Base-by-base conservation (phyloP, 2,797 vertebrate species). In the Todus mexicanus region DNA sequence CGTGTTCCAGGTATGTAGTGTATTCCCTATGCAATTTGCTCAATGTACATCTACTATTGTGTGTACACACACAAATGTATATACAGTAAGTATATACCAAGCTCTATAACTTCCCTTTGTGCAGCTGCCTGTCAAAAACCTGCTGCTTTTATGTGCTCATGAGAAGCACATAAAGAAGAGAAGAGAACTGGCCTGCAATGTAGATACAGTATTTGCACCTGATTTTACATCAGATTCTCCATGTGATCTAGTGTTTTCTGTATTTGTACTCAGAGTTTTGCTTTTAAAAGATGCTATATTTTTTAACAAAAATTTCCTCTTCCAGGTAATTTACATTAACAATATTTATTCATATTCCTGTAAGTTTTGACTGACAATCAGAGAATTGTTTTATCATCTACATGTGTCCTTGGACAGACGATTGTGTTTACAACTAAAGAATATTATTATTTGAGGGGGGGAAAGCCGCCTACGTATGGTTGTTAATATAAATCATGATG, bases 61-160 rank as follows among this genome's bases (percentile, higher is more conserved):
- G 29, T 71, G 29, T 57, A 65, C 0, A 5, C 65, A 33, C 27
- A 23, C n/a, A 77, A 54, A 40, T 5, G 5, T 40, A 7, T 54
- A 50, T 78, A 57, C 84, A 77, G 42, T 74, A 77, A 79, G 51
- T 85, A 57, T 51, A 77, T 37, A 72, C 57, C 89, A 48, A 84
- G 64, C 86, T 79, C 3, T 92, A n/a, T 80, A 93, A 94, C 73
- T 92, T 93, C 75, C 25, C 42, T 79, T 63, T 82, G 53, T 94
- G 85, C 63, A 77, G 82, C 45, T 95, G 80, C 77, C 95, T 97
- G 85, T 89, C 70, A 94, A 85, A 84, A 96, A 87, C 93, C 92
- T 94, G 88, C 95, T 93, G 87, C 77, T 92, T 86, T 95, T 84
- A 85, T 84, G 51, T 93, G 84, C n/a, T 90, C 79, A 12, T 93